These are phyloP conservation scores for Zaprionus africanus DNA, from an alignment of 1,140 invertebrate species.

Conservation along the genomic window DNA sequence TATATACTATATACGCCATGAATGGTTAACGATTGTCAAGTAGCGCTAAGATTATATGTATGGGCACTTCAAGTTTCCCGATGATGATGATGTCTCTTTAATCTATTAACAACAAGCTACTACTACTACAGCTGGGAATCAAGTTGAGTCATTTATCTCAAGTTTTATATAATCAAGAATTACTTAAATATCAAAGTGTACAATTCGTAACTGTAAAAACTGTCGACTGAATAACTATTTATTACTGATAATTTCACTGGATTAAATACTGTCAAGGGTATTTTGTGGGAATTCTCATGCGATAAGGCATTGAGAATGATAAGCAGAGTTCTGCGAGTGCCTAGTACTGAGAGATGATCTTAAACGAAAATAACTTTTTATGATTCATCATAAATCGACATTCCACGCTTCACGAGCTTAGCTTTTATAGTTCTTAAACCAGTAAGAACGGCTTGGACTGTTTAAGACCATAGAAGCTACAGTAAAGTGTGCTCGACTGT, in stretches of 20 bases:
- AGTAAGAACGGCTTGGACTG: no score
- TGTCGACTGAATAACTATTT: not conserved
- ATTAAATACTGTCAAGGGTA: not conserved
- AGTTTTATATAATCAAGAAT: not conserved
- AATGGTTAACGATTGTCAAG: slow-evolving; percentile 47
- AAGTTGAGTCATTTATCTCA: slow-evolving; percentile 20
- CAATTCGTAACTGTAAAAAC: not conserved
- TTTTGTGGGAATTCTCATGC: slow-evolving; percentile 1
- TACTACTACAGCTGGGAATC: not conserved
- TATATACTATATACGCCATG: slow-evolving; percentile 26
- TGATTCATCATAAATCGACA: not conserved
- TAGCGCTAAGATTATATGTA: slow-evolving; percentile 36
- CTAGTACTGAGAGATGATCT: not conserved
- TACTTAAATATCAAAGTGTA: not conserved
- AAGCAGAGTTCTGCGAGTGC: not conserved
- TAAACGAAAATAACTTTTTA: not conserved
- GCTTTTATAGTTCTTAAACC: no score
- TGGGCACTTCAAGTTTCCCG: slow-evolving; percentile 12
- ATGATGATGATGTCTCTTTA: slow-evolving; percentile 43
- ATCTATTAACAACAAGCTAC: slow-evolving; percentile 37
- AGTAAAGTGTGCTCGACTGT: no score
- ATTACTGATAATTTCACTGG: not conserved
- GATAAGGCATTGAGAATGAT: not conserved
- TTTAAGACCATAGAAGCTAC: no score
- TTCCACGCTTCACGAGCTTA: no score